phyloP scores from a whole-genome alignment of 2,888 invertebrate genomes.

The Zelleria hepariella region DNA sequence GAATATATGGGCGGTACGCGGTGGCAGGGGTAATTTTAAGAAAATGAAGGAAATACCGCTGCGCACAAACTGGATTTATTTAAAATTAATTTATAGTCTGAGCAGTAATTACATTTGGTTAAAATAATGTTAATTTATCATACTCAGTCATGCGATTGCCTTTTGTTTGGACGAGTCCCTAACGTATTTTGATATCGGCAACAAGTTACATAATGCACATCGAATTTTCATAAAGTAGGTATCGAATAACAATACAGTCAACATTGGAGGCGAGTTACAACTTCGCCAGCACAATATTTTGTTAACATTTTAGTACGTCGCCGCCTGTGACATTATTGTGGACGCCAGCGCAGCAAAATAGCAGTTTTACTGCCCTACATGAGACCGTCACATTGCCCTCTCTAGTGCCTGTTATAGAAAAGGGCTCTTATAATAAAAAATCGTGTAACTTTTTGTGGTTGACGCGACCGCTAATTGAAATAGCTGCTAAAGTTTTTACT shows the following conservation, averaged over 20 bases:
- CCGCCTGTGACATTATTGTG: slow-evolving; percentile 65
- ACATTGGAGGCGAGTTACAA: slow-evolving; percentile 14
- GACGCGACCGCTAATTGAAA: background rate
- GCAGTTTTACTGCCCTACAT: slow-evolving; percentile 58
- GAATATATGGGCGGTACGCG: slow-evolving; percentile 61
- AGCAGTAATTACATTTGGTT: background rate
- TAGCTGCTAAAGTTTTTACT: background rate
- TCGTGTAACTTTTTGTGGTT: background rate
- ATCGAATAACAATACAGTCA: background rate
- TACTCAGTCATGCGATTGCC: no score
- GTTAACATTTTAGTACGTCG: slow-evolving; percentile 67
- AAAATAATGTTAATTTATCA: no score
- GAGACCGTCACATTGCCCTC: slow-evolving; percentile 26
- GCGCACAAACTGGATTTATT: background rate
- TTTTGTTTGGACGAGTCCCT: background rate
- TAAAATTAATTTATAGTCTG: background rate
- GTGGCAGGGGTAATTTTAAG: background rate
- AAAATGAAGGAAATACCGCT: slow-evolving; percentile 25
- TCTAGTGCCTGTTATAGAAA: background rate
- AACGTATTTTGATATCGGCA: background rate
- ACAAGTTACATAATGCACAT: background rate
- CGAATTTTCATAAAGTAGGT: background rate
- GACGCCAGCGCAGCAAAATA: slow-evolving; percentile 57
- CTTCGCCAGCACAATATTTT: slow-evolving; percentile 60
- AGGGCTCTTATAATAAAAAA: background rate